Percentiles rank a stretch among this genome's conserved stretches.
Evolutionary conservation across 2,113 vertebrate genomes (phyloP).

Genomic region (Columba livia): DNA sequence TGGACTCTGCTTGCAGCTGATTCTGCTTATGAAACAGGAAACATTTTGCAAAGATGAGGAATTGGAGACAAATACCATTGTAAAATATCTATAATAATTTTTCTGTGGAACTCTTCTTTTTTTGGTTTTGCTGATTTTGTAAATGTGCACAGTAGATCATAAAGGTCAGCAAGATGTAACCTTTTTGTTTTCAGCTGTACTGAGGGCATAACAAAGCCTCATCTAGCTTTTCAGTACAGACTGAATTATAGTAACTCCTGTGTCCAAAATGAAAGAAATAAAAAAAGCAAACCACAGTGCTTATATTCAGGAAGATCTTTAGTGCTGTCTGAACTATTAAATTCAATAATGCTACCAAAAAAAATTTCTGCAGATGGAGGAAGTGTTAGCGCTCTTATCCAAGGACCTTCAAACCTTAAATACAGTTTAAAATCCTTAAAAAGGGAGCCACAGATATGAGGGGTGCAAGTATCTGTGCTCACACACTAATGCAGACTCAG

Average conservation of each 20-base stretch:
- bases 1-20: slow-evolving; percentile 43
- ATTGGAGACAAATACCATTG: slow-evolving; percentile 6
- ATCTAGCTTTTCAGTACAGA: neutral
- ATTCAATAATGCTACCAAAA: neutral
- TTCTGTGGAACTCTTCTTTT: neutral
- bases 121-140: neutral
- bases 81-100: neutral
- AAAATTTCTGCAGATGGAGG: neutral
- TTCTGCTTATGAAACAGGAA: slow-evolving; percentile 61
- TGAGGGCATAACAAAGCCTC: neutral
- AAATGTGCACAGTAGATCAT: neutral
- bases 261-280: neutral
- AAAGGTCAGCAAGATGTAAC: neutral
- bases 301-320: neutral
- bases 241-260: neutral
- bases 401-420: neutral
- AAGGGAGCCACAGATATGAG: neutral
- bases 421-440: neutral
- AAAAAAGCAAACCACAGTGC: neutral
- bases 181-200: neutral
- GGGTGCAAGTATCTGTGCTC: neutral
- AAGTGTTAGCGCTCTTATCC: neutral
- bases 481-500: neutral
- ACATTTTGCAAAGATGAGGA: slow-evolving; percentile 30
- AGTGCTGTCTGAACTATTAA: neutral